Base-by-base conservation (phyloP, 2,797 vertebrate genomes). In the Fundulus diaphanus region DNA sequence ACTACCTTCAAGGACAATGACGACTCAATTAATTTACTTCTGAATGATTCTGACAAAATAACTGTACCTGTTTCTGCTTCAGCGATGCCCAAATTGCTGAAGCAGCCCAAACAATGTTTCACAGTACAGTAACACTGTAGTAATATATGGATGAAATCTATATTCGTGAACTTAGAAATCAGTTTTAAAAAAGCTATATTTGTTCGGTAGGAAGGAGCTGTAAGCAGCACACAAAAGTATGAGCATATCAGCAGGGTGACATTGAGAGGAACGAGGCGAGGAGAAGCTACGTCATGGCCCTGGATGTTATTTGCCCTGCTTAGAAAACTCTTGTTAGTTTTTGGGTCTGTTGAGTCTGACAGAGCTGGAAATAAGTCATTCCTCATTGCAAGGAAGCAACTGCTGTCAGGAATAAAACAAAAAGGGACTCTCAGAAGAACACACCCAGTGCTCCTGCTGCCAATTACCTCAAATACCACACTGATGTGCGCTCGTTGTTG, bases 401-500 rank as follows among this genome's bases (percentile, higher is more conserved):
- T 40, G 31, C 74, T 59, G 59, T 70, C 15, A 85, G 33, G 70
- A 82, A 76, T 79, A 87, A 87, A 84, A 90, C 86, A 89, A 87
- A 66, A 87, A 85, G 74, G 57, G 73, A 57, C 63, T 78, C 70
- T 82, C 72, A 61, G 59, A 59, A 80, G 40, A 67, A 81, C 75
- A 86, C 76, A 65, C 67, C 61, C 63, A 22, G 61, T 63, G 63
- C 31, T 70, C 79, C 70, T 72, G 68, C 81, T 87, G 88, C 87
- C 90, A 91, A 84, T 92, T 91, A 92, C 87, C 79, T 83, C 79
- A 91, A 91, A 91, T 90, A 85, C 84, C 90, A 91, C 80, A 73
- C 68, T 85, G 87, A 91, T 78, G 77, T 85, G 75, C 85, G 80
- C 82, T 86, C 33, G 35, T 73, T 88, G 77, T 79, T 81, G 70